Base-by-base conservation (phyloP, 2,113 vertebrate genomes). In the Oceanodroma tethys region DNA sequence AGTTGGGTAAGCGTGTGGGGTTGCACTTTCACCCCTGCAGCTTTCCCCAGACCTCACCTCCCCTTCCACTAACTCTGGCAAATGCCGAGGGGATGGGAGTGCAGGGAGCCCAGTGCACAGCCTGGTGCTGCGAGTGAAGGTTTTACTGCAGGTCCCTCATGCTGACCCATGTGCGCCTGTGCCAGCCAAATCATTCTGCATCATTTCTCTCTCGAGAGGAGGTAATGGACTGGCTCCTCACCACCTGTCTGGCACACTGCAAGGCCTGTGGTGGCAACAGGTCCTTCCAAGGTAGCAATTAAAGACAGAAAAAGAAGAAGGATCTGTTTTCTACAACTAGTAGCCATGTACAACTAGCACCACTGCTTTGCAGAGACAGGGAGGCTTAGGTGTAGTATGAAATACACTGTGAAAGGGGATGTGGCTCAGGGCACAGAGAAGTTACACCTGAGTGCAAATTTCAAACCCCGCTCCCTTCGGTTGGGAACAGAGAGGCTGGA, bases 171-270 rank as follows among this genome's bases (percentile, higher is more conserved):
- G 18, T 45, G 58, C 0, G 3, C 62, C 86, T 29, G 68, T 95
- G 94, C 95, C 97, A 97, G 88, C 66, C 93, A 87, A 91, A 94
- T 94, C 93, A 88, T 97, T 95, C 95, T 87, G 95, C 94, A 93
- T 73, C 83, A 96, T 96, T 97, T 95, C 94, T 89, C 74, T 87
- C 94, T 91, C 73, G 0, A 0, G 14, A 81, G 93, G 91, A 95
- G 93, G 88, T 90, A 95, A 95, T 95, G 95, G 86, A 53, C 91
- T 94, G 78, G 81, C 86, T 95, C 81, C 76, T 94, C 76, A 95
- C 97, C 94, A 97, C 95, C 97, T 95, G 95, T 62, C 95, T 87
- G 83, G 94, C 83, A 91, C 29, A 66, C 86, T 74, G 82, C 70
- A 89, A 93, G 60, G 88, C 78, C 70, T 89, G 76, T 70, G 83